Conservation (phyloP, 2,888 invertebrate species). For the Serripes groenlandicus region DNA sequence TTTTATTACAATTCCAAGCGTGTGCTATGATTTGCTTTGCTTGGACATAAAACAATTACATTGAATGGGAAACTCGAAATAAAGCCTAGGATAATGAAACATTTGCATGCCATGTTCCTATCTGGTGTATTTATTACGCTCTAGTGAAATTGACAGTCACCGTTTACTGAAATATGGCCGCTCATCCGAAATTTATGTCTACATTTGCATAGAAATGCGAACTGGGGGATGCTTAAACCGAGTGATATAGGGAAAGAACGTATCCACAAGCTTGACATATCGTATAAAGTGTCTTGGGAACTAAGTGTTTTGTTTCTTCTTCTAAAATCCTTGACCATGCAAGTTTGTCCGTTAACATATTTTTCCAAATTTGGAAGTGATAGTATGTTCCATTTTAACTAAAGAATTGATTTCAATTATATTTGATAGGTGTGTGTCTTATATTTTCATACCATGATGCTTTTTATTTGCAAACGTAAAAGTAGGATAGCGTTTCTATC, state of each 20-base stretch:
- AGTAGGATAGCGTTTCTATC: too few relatives aligned
- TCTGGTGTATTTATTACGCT: conserved; percentile 21
- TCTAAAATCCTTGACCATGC: too few relatives aligned
- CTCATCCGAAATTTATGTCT: conserved; percentile 2
- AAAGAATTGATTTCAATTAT: too few relatives aligned
- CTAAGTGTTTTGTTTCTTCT: neutral
- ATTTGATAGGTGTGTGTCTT: too few relatives aligned
- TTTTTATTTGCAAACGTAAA: too few relatives aligned
- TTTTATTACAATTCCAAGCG: conserved; percentile 11
- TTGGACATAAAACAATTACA: conserved; percentile 23
- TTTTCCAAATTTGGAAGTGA: neutral
- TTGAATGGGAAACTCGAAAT: conserved; percentile 17
- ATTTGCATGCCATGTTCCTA: conserved; percentile 22
- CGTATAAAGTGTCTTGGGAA: neutral
- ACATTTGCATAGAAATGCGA: conserved; percentile 13
- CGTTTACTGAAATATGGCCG: conserved; percentile 23
- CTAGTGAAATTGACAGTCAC: conserved; percentile 21
- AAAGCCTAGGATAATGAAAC: conserved; percentile 19
- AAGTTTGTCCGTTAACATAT: too few relatives aligned
- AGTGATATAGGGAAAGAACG: neutral
- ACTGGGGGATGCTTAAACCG: neutral
- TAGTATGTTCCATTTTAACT: neutral
- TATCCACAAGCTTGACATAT: neutral
- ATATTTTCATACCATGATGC: too few relatives aligned
- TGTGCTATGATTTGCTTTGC: conserved; percentile 14